Percentiles rank a stretch among this genome's conserved stretches.
These are phyloP conservation scores for Myrmophylax atrothorax DNA, from an alignment of 2,113 vertebrate genomes.

Conservation along the genomic window DNA sequence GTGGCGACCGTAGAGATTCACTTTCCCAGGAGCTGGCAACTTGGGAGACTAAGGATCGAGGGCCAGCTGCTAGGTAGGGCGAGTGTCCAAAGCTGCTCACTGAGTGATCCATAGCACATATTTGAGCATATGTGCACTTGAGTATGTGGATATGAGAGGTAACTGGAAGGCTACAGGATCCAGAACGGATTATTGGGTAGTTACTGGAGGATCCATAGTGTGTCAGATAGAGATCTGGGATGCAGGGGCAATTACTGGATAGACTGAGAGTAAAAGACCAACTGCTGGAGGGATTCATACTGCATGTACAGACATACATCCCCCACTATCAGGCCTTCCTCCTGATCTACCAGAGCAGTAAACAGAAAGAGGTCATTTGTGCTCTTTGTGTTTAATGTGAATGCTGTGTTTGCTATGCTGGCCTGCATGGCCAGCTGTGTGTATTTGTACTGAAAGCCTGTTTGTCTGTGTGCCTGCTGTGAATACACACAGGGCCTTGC, in stretches of 20 bases:
- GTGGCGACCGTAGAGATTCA: not conserved
- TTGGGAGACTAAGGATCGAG: not conserved
- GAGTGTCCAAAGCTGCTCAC: not conserved
- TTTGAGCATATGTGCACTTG: too few relatives aligned
- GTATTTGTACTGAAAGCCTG: not conserved
- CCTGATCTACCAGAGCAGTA: not conserved
- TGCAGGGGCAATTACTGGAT: not conserved
- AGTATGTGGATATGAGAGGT: fast-evolving
- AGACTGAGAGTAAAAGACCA: not conserved
- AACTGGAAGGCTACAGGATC: not conserved
- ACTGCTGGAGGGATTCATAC: not conserved
- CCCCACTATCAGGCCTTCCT: not conserved
- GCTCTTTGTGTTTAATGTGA: not conserved
- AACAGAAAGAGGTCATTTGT: not conserved
- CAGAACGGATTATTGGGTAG: not conserved
- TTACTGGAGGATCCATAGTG: not conserved
- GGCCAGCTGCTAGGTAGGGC: not conserved
- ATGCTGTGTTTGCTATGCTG: not conserved
- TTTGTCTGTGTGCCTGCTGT: not conserved
- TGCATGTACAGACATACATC: not conserved
- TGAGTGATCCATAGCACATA: not conserved
- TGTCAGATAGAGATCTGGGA: not conserved
- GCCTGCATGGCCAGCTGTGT: too few relatives aligned
- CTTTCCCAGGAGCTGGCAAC: not conserved
- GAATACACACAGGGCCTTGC: not conserved